Conservation (phyloP, 2,888 invertebrate genomes). For the Hirtodrosophila confusa region DNA sequence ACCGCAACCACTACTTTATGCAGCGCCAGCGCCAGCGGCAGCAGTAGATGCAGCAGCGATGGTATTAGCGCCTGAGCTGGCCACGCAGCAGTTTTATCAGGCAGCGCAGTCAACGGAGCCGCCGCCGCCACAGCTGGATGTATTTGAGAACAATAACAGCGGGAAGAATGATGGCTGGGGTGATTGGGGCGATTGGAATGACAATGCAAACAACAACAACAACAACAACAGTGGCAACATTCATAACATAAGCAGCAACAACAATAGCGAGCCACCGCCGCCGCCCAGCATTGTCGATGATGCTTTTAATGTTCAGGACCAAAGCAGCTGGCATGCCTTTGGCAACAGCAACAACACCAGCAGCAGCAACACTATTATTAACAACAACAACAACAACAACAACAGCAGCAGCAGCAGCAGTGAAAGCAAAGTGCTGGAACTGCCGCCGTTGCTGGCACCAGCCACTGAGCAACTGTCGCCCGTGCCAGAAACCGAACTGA, state of each 20-base stretch:
- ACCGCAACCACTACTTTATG: constrained; percentile 21
- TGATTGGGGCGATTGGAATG: constrained; percentile 83
- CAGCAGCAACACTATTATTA: constrained; percentile 7
- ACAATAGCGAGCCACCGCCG: constrained; percentile 27
- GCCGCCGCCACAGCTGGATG: constrained; percentile 40
- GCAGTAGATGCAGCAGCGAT: constrained; percentile 8
- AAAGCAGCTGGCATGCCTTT: constrained; percentile 75
- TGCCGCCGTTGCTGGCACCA: constrained; percentile 47
- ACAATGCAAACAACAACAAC: constrained; percentile 58
- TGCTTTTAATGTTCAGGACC: constrained; percentile 85
- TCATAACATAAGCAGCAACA: constrained; percentile 37
- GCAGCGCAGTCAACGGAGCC: constrained; percentile 22
- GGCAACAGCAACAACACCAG: constrained; percentile 26
- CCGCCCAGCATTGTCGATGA: constrained; percentile 85
- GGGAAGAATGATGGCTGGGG: constrained; percentile 80
- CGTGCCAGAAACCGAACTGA: constrained; percentile 56
- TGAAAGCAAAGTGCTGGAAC: constrained; percentile 32
- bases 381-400: constrained; percentile 11
- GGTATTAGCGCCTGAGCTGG: neutral
- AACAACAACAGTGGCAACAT: constrained; percentile 33
- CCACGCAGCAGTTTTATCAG: constrained; percentile 36
- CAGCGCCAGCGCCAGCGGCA: constrained; percentile 18
- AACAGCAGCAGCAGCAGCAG: constrained; percentile 11
- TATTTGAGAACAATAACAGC: constrained; percentile 63
- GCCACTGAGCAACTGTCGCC: constrained; percentile 20